Evolutionary conservation across 2,113 vertebrate species (phyloP), one percentile per base, ranked within the genome.

Genomic region (Ondatra zibethicus): DNA sequence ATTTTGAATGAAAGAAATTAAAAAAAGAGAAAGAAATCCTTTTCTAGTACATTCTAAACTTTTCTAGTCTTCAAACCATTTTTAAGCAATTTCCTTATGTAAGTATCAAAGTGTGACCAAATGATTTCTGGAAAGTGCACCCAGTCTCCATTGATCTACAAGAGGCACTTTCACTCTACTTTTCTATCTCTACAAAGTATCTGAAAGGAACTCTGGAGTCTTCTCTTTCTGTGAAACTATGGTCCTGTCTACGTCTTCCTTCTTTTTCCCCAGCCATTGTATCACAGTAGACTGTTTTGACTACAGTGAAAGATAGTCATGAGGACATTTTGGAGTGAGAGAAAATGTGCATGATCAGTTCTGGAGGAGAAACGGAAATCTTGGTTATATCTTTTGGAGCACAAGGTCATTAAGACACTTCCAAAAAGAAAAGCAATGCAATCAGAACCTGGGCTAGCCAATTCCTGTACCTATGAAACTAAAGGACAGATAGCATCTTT

Each of bases 1-100:
- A n/a, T n/a, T n/a, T n/a, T n/a, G n/a, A n/a, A n/a, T n/a, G n/a
- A n/a, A n/a, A n/a, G n/a, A n/a, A n/a, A n/a, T n/a, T n/a, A n/a
- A n/a, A n/a, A n/a, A n/a, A n/a, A n/a, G n/a, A n/a, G n/a, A n/a
- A 77, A 63, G 19, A 92, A 81, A 88, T 42, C 21, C 31, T 94
- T 47, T 19, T 78, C 39, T 78, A 39, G 33, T 78, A 61, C 25
- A 72, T n/a, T 73, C 75, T 73, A 63, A 39, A 80, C 19, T 80
- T 91, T 95, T 81, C n/a, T 66, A 16, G 66, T 82, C 10, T 88
- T 3, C n/a, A 52, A 92, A 65, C 52, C 6, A 52, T 80, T 80
- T 80, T 42, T 2, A 58, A 87, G 73, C 33, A 50, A 78, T 39
- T 70, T 70, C 33, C 36, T 70, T n/a, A 91, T 61, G 39, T 50